phyloP scores from a whole-genome alignment of 2,888 invertebrate genomes.

The Scotopteryx bipunctaria region DNA sequence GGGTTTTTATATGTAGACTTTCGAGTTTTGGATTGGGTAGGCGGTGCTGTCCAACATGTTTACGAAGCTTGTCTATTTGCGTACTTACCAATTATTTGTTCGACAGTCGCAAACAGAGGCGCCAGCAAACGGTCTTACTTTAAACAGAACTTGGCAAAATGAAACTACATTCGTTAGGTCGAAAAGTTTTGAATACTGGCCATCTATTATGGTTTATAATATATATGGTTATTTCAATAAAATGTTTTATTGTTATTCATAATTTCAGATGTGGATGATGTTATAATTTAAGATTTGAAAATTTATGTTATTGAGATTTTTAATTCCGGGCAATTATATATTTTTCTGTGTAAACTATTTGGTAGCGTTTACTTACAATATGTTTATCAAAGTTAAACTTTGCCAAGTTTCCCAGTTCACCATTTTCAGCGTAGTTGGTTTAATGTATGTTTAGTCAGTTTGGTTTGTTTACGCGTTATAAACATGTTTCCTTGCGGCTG shows the following conservation, averaged over 20 bases:
- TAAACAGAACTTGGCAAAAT: conserved; percentile 40
- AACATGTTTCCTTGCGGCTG: conserved; percentile 39
- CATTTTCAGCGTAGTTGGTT: conserved; percentile 36
- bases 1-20: conserved; percentile 52
- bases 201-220: no score
- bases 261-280: no score
- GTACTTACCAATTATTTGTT: conserved; percentile 56
- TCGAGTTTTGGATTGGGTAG: conserved; percentile 60
- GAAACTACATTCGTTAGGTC: not conserved
- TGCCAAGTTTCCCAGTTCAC: conserved; percentile 31
- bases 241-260: no score
- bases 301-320: no score
- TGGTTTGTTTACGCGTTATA: conserved; percentile 39
- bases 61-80: conserved; percentile 68
- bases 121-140: conserved; percentile 50
- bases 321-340: no score
- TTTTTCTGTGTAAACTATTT: conserved; percentile 24
- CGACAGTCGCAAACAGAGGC: conserved; percentile 55
- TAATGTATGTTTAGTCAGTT: conserved; percentile 26
- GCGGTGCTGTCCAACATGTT: conserved; percentile 71
- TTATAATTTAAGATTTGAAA: not conserved
- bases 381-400: conserved; percentile 27
- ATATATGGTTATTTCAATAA: no score
- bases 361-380: conserved; percentile 22
- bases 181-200: not conserved